These are phyloP conservation scores for Hemiprocne comata DNA, from an alignment of 2,113 vertebrate species.

Conservation along the genomic window DNA sequence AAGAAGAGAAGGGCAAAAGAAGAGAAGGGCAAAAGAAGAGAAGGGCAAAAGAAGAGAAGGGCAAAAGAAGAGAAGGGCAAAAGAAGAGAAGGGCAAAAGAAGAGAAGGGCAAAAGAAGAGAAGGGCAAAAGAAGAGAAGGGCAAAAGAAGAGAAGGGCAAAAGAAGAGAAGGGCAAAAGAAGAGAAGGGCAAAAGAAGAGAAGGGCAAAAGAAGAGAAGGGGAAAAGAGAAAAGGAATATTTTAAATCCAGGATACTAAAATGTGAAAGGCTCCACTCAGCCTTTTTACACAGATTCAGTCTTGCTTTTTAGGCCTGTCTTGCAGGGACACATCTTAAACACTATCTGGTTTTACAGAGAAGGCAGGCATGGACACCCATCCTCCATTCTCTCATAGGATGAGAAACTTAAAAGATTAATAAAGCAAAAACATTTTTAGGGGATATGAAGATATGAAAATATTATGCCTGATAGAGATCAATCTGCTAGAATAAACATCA, in stretches of 20 bases:
- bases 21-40: too few relatives aligned
- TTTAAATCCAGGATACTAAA: background rate
- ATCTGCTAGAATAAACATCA: conserved; percentile 23
- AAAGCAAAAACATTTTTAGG: background rate
- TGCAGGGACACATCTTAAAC: background rate
- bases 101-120: too few relatives aligned
- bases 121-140: too few relatives aligned
- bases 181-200: too few relatives aligned
- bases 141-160: too few relatives aligned
- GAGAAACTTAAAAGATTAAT: background rate
- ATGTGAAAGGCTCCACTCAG: background rate
- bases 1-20: too few relatives aligned
- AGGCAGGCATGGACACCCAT: background rate
- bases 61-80: too few relatives aligned
- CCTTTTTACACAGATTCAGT: background rate
- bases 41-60: too few relatives aligned
- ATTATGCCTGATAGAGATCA: background rate
- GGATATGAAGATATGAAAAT: background rate
- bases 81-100: too few relatives aligned
- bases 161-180: too few relatives aligned
- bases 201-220: too few relatives aligned
- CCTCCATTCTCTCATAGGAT: background rate
- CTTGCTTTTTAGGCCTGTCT: background rate
- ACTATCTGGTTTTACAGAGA: background rate
- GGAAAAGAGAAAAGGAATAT: background rate